Base-by-base conservation (phyloP, 2,113 vertebrate genomes). In the Cavia aperea region DNA sequence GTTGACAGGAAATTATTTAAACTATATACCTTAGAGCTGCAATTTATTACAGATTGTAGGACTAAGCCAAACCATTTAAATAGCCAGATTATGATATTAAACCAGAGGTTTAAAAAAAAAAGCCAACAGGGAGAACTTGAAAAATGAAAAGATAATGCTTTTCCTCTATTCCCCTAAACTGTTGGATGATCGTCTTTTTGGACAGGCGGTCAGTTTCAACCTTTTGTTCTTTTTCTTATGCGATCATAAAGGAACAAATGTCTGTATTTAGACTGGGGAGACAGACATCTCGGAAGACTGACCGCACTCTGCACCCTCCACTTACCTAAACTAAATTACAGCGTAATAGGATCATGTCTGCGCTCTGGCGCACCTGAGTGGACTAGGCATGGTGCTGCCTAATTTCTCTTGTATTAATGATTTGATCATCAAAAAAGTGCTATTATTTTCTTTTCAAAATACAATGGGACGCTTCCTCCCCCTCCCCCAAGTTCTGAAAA, bases 401-500 rank as follows among this genome's bases (percentile, higher is more conserved):
- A 84, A 96, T 96, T 93, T 94, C 81, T 86, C 65, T 33, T 81
- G 81, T 36, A 0, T 87, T 95, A 36, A 36, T 70, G 51, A 85
- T 94, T 93, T 3, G 51, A 84, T 95, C 94, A 97, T 96, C 95
- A 95, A 97, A 96, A 54, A 93, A 0, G 0, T 96, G 96, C 97
- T 96, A 96, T 96, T 92, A 68, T 94, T 95, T 95, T 96, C 95
- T 94, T 96, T 94, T 94, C 90, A n/a, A 93, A 97, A 95, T 0
- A 3, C 0, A 23, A n/a, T 94, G 51, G 96, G 95, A 94, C 93
- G 94, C 92, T 43, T 84, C 81, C 83, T 83, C 83, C 84, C 94
- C 88, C 14, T 8, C 93, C 88, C 94, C 94, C 96, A 95, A 97
- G 94, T 97, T 97, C 97, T 97, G 96, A 95, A 97, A 96, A 97